Evolutionary conservation across 1,140 invertebrate species (phyloP), one percentile per base, ranked within the genome.

Genomic region (Leptinotarsa defecta): DNA sequence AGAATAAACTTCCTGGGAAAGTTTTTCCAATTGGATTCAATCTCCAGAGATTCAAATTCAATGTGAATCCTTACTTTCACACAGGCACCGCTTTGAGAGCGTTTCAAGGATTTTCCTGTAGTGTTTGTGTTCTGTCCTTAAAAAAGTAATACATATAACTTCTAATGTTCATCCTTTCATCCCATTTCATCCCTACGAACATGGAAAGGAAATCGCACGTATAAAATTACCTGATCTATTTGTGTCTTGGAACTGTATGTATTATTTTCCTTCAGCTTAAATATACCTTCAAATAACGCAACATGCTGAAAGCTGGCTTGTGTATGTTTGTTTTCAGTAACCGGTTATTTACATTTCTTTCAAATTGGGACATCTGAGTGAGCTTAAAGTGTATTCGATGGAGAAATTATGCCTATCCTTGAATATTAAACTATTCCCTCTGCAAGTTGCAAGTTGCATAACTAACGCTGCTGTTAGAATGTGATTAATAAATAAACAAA

Each of bases 211-310:
- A 57, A 19, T 19, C 34, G 34, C 52, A 57, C 52, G 52, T 57
- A 57, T 57, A 57, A 15, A 57, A 57, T 57, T 57, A 57, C 52
- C 52, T 17, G 15, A 57, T 57, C 52, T 57, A 57, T 57, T 57
- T 57, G 15, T n/a, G n/a, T 57, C 52, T 57, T 57, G 15, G 15
- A 57, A 57, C 13, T 57, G 15, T 57, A 57, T 57, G 52, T 19
- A 57, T 57, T 19, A 57, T 19, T 57, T 57, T 57, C 52, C 52
- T 57, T 57, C 52, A 57, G 52, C 52, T 17, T 57, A 19, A 57
- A 19, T 57, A 43, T 43, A 57, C 15, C 52, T 57, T 15, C 15
- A 57, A 57, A 57, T 57, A 57, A 17, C 52, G 52, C 52, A 57
- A 57, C 52, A 57, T 15, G 52, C n/a, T 57, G 52, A 57, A 57